Base-by-base conservation (phyloP, 2,113 vertebrate species). In the Laterallus jamaicensis region DNA sequence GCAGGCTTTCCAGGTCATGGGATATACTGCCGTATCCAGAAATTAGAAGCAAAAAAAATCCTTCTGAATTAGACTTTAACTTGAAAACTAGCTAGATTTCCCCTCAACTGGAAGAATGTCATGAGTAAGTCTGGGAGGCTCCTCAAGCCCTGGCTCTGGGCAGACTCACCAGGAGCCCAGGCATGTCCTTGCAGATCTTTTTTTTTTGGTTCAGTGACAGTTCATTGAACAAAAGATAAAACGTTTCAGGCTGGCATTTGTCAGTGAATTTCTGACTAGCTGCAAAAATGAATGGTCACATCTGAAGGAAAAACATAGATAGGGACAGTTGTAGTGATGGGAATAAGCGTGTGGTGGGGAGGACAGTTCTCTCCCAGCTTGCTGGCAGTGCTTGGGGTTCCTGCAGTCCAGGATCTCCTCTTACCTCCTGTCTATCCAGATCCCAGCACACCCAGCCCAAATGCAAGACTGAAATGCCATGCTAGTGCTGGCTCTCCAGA, bases 261-360 rank as follows among this genome's bases (percentile, higher is more conserved):
- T 70, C 77, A 88, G 74, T 66, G 92, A 73, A 70, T 91, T 93
- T 83, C 73, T 84, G 88, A 88, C 69, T 86, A 91, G 60, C 66
- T 92, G 52, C 76, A 75, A 31, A 91, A 88, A 74, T 31, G 54
- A 60, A 39, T 60, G 59, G 37, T 66, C 69, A 24, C 58, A 32
- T 67, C 59, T 69, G 63, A 92, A 92, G 59, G 62, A 50, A 77
- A 79, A 80, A 35, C 42, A 21, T 2, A 73, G 70, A 25, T 39
- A 71, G 85, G 44, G 49, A 66, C 50, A 44, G 31, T 68, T 82
- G 70, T 39, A 86, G 49, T 31, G 75, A 37, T n/a, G 40, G 15
- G 39, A 93, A 74, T 62, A 60, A 49, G 12, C 39, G 55, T 82
- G 85, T 78, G 56, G 50, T 68, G 3, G 1, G 78, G 54, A 90